phyloP scores from a whole-genome alignment of 2,888 invertebrate species.

The Sympetrum striolatum region DNA sequence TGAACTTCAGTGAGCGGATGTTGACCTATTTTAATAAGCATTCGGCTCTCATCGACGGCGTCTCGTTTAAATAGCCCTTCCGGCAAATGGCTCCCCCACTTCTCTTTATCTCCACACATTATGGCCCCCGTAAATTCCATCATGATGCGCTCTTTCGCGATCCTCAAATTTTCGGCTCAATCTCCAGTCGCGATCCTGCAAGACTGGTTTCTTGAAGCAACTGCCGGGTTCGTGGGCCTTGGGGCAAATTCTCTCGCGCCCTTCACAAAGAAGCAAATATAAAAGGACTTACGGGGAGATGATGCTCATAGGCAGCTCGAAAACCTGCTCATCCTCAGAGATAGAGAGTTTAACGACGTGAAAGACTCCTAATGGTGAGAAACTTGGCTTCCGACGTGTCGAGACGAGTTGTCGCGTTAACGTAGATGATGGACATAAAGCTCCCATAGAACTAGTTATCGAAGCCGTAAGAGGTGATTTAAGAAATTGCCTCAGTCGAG shows the following conservation, averaged over 20 bases:
- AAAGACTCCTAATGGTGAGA: not conserved
- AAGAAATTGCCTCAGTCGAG: too few species aligned
- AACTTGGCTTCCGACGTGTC: too few species aligned
- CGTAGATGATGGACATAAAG: too few species aligned
- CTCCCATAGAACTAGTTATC: too few species aligned
- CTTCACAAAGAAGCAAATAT: not conserved
- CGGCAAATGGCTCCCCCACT: not conserved
- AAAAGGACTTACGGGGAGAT: not conserved
- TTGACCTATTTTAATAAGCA: too few species aligned
- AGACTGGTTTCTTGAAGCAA: constrained; percentile 5
- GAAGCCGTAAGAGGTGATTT: too few species aligned
- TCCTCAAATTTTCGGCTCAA: not conserved
- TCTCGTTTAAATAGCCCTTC: too few species aligned
- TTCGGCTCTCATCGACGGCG: too few species aligned
- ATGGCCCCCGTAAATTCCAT: too few species aligned
- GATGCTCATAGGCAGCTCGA: not conserved
- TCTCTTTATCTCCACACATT: not conserved
- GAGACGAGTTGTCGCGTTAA: too few species aligned
- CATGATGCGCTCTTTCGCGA: not conserved
- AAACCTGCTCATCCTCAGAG: not conserved
- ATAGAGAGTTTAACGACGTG: not conserved
- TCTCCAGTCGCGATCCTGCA: not conserved
- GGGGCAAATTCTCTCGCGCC: not conserved
- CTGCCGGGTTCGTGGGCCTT: not conserved
- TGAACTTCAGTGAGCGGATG: too few species aligned